Base-by-base conservation (phyloP, 1,140 invertebrate species). In the Cotesia typhae region DNA sequence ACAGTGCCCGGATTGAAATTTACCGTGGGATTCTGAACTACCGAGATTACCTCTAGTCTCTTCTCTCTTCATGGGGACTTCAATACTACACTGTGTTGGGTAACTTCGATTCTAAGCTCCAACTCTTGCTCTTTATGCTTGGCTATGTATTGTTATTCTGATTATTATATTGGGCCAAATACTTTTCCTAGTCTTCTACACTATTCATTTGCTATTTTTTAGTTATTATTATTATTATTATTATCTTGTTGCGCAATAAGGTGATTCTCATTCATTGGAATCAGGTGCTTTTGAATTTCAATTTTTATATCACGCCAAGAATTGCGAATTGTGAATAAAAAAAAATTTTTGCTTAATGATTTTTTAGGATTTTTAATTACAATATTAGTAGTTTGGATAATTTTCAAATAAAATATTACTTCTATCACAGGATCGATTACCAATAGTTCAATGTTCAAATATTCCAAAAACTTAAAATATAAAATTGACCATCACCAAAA, bases 1-100 rank as follows among this genome's bases (percentile, higher is more conserved):
- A 78, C 77, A 35, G 77, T 76, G 75, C 77, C 64, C 75, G 76
- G 79, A 85, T 85, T 84, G 81, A 84, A 85, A 85, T 84, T 84
- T 83, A 85, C 78, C 81, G 79, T 84, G 73, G 78, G 78, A 84
- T 84, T 79, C 75, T 74, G 63, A 78, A 82, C 75, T 78, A 78
- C 73, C 80, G 79, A 82, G 82, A 83, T 83, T 83, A 83, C 80
- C 78, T 79, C 28, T 28, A 28, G 28, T 28, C 28, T 28, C 28
- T 28, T 28, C 28, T 28, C 41, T 63, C 69, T 72, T 72, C 70
- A 52, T 52, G 65, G 55, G 28, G 52, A 71, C 63, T 71, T 70
- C 28, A 1, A 37, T 61, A 66, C 63, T 36, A 57, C 66, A 47
- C 35, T 70, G 41, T 47, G 20, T 35, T 14, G 60, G 51, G 53